A percentile compares a stretch with the other conserved stretches of the same genome.
Conservation (phyloP, 2,113 vertebrate species). For the Machaerirhynchus nigripectus region DNA sequence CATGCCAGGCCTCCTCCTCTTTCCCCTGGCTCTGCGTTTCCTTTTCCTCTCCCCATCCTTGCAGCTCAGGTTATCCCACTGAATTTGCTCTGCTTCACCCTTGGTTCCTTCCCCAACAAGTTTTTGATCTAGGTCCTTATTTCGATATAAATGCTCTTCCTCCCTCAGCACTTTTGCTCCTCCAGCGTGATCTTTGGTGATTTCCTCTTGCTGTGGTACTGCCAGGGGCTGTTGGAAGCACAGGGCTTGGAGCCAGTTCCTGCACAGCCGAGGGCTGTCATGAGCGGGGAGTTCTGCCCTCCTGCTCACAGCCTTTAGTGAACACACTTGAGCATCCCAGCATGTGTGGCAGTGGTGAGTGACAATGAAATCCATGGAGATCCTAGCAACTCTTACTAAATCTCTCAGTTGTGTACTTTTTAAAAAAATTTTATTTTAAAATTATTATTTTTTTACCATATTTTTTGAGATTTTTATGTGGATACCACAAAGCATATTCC, state of each 20-base stretch:
- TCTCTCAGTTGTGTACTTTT: background rate
- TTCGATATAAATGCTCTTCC: background rate
- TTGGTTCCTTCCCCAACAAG: background rate
- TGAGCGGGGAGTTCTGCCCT: background rate
- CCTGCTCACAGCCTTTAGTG: background rate
- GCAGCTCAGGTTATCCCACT: background rate
- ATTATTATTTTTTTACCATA: accelerated
- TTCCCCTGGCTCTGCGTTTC: background rate
- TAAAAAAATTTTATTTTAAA: background rate
- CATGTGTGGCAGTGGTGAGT: background rate
- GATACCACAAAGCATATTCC: background rate
- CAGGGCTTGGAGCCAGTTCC: background rate
- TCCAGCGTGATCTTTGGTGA: accelerated
- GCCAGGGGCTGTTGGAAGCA: background rate
- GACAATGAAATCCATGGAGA: background rate
- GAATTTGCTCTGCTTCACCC: background rate
- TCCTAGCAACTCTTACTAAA: background rate
- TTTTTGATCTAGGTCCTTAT: background rate
- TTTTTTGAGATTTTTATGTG: background rate
- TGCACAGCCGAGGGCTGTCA: accelerated
- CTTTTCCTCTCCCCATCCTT: background rate
- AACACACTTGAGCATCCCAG: background rate
- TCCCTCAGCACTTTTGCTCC: background rate
- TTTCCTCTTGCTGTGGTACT: background rate
- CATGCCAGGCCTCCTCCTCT: background rate